These are phyloP conservation scores for Labrus mixtus DNA, from an alignment of 2,113 vertebrate genomes.

Conservation along the genomic window DNA sequence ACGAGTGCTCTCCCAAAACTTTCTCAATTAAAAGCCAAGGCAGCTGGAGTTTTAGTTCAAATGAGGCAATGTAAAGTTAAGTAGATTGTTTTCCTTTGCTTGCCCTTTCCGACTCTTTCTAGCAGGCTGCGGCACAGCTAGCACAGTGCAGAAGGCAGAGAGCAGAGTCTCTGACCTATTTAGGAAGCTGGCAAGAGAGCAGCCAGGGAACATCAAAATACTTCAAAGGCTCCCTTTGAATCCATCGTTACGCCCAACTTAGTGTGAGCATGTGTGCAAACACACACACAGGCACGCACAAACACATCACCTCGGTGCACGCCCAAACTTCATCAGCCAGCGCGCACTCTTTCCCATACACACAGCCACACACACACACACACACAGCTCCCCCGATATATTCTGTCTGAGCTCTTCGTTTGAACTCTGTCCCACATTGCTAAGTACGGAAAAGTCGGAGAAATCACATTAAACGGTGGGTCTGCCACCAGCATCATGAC, in stretches of 20 bases:
- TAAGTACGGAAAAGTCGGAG: constrained; percentile 77
- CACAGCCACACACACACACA: constrained; percentile 44
- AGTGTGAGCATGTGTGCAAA: constrained; percentile 56
- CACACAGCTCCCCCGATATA: constrained; percentile 68
- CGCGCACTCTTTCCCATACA: constrained; percentile 41
- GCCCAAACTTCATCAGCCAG: constrained; percentile 73
- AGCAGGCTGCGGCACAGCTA: constrained; percentile 67
- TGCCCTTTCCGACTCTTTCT: constrained; percentile 68
- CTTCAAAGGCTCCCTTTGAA: constrained; percentile 85
- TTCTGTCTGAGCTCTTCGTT: constrained; percentile 81
- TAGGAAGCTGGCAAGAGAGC: constrained; percentile 85
- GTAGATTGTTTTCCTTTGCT: constrained; percentile 58
- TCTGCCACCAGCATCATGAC: constrained; percentile 77
- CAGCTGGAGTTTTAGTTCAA: constrained; percentile 28
- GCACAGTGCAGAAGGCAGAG: constrained; percentile 72
- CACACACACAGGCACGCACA: constrained; percentile 17
- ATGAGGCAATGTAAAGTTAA: constrained; percentile 52
- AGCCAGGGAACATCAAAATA: constrained; percentile 84
- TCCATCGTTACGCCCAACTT: constrained; percentile 80
- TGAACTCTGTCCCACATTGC: constrained; percentile 83
- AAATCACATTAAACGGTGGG: constrained; percentile 79
- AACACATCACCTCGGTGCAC: constrained; percentile 38
- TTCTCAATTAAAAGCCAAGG: constrained; percentile 25
- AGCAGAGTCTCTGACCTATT: constrained; percentile 85
- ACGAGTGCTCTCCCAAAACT: constrained; percentile 14